Percentiles rank a stretch among this genome's conserved stretches.
These are phyloP conservation scores for Odontesthes bonariensis DNA, from an alignment of 2,113 vertebrate genomes.

Conservation along the genomic window DNA sequence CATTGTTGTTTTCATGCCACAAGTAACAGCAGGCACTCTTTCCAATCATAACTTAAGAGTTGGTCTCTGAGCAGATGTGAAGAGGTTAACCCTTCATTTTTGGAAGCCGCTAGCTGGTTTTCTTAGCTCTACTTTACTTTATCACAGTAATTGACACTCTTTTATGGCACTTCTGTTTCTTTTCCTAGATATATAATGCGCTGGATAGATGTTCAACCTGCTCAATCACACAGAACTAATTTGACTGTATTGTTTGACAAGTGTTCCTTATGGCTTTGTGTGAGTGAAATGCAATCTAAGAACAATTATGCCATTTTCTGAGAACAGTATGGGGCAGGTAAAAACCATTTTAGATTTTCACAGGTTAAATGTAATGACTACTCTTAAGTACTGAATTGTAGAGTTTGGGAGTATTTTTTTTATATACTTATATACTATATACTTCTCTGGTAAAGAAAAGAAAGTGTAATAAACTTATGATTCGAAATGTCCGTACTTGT, in stretches of 20 bases:
- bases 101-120: conserved; percentile 70
- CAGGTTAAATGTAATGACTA: conserved; percentile 81
- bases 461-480: conserved; percentile 16
- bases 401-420: conserved; percentile 50
- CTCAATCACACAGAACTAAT: conserved; percentile 87
- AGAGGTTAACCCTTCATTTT: conserved; percentile 81
- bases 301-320: conserved; percentile 84
- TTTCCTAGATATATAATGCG: conserved; percentile 81
- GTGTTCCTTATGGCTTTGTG: conserved; percentile 82
- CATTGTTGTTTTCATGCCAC: conserved; percentile 62
- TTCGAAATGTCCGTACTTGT: not conserved
- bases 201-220: conserved; percentile 80
- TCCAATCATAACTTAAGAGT: conserved; percentile 75
- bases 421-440: conserved; percentile 35
- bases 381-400: conserved; percentile 64
- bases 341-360: conserved; percentile 76
- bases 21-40: conserved; percentile 64
- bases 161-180: conserved; percentile 79
- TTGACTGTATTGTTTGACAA: conserved; percentile 86
- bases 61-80: conserved; percentile 68
- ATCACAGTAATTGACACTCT: conserved; percentile 82
- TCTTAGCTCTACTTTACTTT: conserved; percentile 69
- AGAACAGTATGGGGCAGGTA: conserved; percentile 84
- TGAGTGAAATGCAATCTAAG: conserved; percentile 84
- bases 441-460: conserved; percentile 17